These are phyloP conservation scores for Geodia barretti DNA, from an alignment of 37 sponge, comb jelly and placozoan species.

Conservation along the genomic window DNA sequence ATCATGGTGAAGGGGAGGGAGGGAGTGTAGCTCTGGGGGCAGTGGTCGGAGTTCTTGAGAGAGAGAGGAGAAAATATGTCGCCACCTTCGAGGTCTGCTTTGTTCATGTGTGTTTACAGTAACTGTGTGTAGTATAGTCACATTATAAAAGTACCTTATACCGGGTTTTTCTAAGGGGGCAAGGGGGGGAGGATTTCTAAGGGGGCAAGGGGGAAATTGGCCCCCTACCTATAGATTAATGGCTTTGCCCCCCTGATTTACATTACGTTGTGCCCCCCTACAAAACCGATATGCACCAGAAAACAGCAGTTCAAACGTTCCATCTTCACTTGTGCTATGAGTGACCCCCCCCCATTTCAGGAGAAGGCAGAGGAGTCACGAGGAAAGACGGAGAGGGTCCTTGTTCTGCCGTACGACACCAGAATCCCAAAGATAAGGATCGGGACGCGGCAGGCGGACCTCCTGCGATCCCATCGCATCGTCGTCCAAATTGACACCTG, in stretches of 20 bases:
- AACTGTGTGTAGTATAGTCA: not conserved
- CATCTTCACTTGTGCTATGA: too few relatives aligned
- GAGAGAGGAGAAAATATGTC: conserved; percentile 45
- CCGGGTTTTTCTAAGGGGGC: too few relatives aligned
- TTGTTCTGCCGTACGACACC: conserved; percentile 73
- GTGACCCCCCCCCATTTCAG: conserved; percentile 2
- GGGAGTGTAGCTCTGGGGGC: conserved; percentile 8
- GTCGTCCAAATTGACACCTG: conserved; percentile 74
- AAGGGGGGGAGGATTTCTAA: too few relatives aligned
- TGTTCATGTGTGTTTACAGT: not conserved
- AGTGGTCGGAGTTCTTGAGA: conserved; percentile 68
- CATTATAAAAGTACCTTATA: too few relatives aligned
- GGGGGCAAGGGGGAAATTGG: too few relatives aligned
- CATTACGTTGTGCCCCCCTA: too few relatives aligned
- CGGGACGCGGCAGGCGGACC: conserved; percentile 56
- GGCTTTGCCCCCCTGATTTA: too few relatives aligned
- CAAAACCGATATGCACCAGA: too few relatives aligned
- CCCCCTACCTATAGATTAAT: too few relatives aligned
- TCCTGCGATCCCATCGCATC: conserved; percentile 59
- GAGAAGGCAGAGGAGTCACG: not conserved
- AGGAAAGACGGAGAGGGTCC: conserved; percentile 46
- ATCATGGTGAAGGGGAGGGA: not conserved
- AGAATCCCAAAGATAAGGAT: conserved; percentile 72
- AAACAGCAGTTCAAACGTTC: too few relatives aligned
- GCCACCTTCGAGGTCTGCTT: conserved; percentile 72